Base-by-base conservation (phyloP, 1,140 invertebrate genomes). In the Meloidogyne hapla region DNA sequence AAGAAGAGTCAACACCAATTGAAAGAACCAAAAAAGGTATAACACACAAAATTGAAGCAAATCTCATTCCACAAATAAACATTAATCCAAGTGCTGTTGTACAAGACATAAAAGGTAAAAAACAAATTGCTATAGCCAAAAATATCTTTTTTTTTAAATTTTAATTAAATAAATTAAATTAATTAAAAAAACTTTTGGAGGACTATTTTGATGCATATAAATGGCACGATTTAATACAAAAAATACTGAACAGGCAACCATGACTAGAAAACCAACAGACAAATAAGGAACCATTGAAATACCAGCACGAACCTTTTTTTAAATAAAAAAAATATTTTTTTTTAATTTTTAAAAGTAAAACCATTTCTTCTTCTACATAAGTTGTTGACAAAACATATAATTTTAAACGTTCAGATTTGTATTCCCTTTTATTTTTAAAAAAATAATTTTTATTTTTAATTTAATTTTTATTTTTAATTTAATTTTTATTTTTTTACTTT, bases 1-100 rank as follows among this genome's bases (percentile, higher is more conserved):
- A 86, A 12, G 83, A 83, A 40, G 77, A 79, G 70, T 86, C 84
- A 15, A 86, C 85, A 76, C 82, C 84, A 45, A 86, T 86, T 18
- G 84, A 79, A 45, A 86, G 77, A 9, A 87, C 84, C 42, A 86
- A 76, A 73, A 86, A 87, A 8, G 85, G 85, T 48, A 87, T 86
- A 73, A 86, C 82, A 77, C 82, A 85, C 1, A 86, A 71, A 69
- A 86, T 86, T 1, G 84, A 86, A 10, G 85, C 77, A 65, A 87
- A 87, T 21, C 84, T 78, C 15, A 84, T 64, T 40, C 84, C 84
- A 67, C 70, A 85, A 12, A 80, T 15, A 73, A 86, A 86, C 83
- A 86, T 79, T 1, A 86, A 21, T 1, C 84, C 85, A n/a, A 86
- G 63, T 1, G 85, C 84, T 3, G 81, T 84, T 9, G 85, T 83